phyloP scores from a whole-genome alignment of 2,113 vertebrate species.

The Neotragus moschatus region DNA sequence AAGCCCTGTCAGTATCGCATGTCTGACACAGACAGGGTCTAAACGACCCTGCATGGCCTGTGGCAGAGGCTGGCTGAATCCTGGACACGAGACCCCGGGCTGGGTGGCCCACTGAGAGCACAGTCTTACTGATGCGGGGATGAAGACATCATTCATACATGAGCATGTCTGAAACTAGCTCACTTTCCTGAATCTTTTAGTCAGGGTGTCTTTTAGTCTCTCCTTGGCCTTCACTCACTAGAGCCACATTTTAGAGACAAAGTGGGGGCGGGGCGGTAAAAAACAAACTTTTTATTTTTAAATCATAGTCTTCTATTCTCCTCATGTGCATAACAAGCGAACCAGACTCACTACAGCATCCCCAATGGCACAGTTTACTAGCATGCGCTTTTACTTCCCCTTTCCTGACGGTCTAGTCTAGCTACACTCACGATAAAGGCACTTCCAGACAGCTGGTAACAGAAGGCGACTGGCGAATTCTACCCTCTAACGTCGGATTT shows the following conservation, averaged over 20 bases:
- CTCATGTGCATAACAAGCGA: not conserved
- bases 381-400: not conserved
- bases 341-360: not conserved
- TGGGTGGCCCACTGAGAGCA: not conserved
- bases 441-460: not conserved
- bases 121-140: not conserved
- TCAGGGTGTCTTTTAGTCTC: not conserved
- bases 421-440: not conserved
- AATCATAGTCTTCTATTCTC: not conserved
- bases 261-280: not conserved
- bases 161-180: not conserved
- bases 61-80: accelerated
- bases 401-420: not conserved
- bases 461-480: not conserved
- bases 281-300: not conserved
- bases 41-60: not conserved
- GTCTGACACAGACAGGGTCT: not conserved
- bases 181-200: not conserved
- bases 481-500: not conserved
- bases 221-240: not conserved
- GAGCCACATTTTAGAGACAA: not conserved
- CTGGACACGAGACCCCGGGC: not conserved
- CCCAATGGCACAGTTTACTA: not conserved
- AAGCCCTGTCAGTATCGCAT: accelerated
- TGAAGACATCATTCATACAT: not conserved